A percentile compares a stretch with the other conserved stretches of the same genome.
Evolutionary conservation across 2,888 invertebrate genomes (phyloP).

Genomic region (Pristionchus maxplancki): DNA sequence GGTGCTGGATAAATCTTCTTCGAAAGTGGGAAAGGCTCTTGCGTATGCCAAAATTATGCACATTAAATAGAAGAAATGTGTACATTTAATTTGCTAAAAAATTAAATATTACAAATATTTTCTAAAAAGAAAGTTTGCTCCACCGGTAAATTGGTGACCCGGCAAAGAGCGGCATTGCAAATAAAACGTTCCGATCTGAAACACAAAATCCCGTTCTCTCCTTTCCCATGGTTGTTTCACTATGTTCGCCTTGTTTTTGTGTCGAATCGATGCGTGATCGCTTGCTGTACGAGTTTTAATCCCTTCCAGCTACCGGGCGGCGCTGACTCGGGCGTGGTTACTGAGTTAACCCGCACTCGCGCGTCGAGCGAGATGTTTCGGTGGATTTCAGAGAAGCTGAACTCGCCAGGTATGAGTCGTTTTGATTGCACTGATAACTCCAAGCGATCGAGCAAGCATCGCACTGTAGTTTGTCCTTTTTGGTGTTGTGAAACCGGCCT

Average conservation of each 20-base stretch:
- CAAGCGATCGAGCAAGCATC: not conserved
- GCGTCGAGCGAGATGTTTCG: not conserved
- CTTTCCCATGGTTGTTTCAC: conserved; percentile 8
- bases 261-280: not conserved
- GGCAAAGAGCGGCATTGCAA: not conserved
- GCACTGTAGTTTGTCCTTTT: not conserved
- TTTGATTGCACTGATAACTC: not conserved
- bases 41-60: not conserved
- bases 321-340: not conserved
- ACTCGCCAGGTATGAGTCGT: conserved; percentile 1
- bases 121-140: not conserved
- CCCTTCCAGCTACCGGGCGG: not conserved
- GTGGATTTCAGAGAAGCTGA: conserved; percentile 19
- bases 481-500: not conserved
- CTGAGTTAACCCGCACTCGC: not conserved
- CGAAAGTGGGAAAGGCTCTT: not conserved
- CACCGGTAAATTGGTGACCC: not conserved
- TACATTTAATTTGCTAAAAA: not conserved
- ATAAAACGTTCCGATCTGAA: conserved; percentile 28
- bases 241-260: conserved; percentile 15
- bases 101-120: not conserved
- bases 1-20: conserved; percentile 42
- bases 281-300: not conserved
- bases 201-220: not conserved
- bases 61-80: too few species aligned